Evolutionary conservation across 2,113 vertebrate species (phyloP).

Genomic region (Heptranchias perlo): DNA sequence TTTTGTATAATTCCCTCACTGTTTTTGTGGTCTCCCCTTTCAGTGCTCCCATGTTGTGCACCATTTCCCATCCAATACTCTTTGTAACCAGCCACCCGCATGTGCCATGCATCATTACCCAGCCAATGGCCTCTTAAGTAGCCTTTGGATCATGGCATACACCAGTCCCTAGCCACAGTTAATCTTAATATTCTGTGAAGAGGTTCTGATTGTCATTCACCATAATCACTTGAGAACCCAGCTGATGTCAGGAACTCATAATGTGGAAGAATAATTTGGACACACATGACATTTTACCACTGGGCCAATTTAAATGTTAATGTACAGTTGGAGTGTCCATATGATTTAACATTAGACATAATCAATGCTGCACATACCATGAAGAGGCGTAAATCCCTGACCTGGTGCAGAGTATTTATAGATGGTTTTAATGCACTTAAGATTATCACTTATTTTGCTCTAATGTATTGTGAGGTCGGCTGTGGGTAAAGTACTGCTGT

Average conservation of each 20-base stretch:
- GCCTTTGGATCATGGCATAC: neutral
- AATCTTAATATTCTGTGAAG: neutral
- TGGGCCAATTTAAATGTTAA: conserved; percentile 2
- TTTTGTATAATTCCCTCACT: neutral
- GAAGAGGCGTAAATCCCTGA: neutral
- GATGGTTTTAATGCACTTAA: neutral
- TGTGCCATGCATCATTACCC: neutral
- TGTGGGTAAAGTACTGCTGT: neutral
- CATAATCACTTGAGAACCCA: neutral
- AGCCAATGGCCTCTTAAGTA: neutral
- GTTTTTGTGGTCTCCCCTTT: neutral
- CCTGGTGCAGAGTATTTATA: neutral
- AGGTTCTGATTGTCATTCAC: neutral
- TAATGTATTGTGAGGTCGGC: neutral
- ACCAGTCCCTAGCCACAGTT: neutral
- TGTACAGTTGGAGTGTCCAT: neutral
- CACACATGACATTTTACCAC: neutral
- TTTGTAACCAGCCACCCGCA: neutral
- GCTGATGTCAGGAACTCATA: neutral
- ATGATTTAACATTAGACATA: neutral
- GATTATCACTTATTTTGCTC: neutral
- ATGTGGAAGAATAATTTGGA: neutral
- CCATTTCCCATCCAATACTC: neutral
- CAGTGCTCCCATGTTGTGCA: neutral
- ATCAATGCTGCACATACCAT: neutral